phyloP scores from a whole-genome alignment of 1,140 invertebrate species.

The Drosophila repletoides region DNA sequence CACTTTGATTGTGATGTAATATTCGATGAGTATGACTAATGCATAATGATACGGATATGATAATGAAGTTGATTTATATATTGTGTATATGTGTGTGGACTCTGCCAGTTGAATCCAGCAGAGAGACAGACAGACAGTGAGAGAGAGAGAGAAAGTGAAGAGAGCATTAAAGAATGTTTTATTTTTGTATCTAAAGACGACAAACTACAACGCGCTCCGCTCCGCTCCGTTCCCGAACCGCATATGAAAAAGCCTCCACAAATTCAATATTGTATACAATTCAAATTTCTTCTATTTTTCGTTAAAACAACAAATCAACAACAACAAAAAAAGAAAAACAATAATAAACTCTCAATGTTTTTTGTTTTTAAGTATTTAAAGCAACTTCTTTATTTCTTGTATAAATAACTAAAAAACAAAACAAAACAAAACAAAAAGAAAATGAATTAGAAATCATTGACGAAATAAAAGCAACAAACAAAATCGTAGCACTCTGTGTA shows the following conservation, averaged over 20 bases:
- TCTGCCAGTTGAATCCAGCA: slow-evolving; percentile 38
- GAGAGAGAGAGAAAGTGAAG: not conserved
- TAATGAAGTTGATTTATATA: slow-evolving; percentile 80
- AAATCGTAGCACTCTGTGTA: slow-evolving; percentile 76
- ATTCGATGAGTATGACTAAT: slow-evolving; percentile 76
- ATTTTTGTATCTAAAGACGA: slow-evolving; percentile 43
- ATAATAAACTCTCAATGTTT: slow-evolving; percentile 35
- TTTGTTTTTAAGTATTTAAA: slow-evolving; percentile 62
- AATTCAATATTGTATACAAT: slow-evolving; percentile 18
- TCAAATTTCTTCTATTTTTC: slow-evolving; percentile 22
- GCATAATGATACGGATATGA: slow-evolving; percentile 79
- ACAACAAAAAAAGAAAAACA: slow-evolving; percentile 6
- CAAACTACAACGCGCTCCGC: not conserved
- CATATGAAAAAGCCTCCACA: too few species aligned
- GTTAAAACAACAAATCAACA: too few species aligned
- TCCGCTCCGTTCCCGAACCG: not conserved
- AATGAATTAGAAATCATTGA: slow-evolving; percentile 48
- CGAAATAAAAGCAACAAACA: slow-evolving; percentile 72
- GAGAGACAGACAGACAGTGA: too few species aligned
- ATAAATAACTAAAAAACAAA: slow-evolving; percentile 52
- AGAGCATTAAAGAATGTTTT: slow-evolving; percentile 61
- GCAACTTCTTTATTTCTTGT: slow-evolving; percentile 70
- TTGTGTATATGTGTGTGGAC: slow-evolving; percentile 71
- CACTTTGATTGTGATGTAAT: slow-evolving; percentile 81
- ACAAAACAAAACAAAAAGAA: slow-evolving; percentile 29